These are phyloP conservation scores for Notiomystis cincta DNA, from an alignment of 2,113 vertebrate species.

Conservation along the genomic window DNA sequence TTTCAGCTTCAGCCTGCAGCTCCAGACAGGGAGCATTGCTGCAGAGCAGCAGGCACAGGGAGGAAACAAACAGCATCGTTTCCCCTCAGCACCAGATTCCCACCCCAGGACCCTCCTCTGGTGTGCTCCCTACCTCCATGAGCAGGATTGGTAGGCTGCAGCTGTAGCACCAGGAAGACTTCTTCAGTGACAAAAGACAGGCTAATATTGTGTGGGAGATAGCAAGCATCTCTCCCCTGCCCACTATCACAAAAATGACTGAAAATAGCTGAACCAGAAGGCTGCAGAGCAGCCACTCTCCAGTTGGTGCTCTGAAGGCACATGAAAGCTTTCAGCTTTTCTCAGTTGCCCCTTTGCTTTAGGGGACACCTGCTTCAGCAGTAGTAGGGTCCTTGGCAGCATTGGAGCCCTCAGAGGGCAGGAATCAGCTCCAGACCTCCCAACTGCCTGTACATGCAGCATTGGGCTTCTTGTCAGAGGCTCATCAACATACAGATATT, in stretches of 20 bases:
- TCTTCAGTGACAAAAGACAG: background rate
- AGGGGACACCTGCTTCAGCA: background rate
- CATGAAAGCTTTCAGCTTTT: background rate
- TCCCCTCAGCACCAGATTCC: background rate
- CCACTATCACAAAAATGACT: background rate
- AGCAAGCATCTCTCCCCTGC: background rate
- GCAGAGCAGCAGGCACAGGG: background rate
- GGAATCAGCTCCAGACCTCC: background rate
- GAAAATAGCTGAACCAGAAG: background rate
- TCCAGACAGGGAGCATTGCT: background rate
- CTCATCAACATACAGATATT: background rate
- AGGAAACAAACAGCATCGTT: background rate
- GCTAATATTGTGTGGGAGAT: background rate
- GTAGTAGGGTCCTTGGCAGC: background rate
- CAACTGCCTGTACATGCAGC: background rate
- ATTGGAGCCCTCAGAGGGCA: background rate
- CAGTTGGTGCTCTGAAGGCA: accelerated
- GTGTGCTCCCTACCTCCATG: accelerated
- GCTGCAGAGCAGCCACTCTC: background rate
- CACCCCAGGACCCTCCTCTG: background rate
- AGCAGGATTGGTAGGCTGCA: background rate
- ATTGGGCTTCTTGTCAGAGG: background rate
- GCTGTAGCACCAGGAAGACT: background rate
- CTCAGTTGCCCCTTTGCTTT: background rate
- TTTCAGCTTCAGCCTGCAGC: background rate